These are phyloP conservation scores for Polylopha cassiicola DNA, from an alignment of 2,888 invertebrate species.

Conservation along the genomic window DNA sequence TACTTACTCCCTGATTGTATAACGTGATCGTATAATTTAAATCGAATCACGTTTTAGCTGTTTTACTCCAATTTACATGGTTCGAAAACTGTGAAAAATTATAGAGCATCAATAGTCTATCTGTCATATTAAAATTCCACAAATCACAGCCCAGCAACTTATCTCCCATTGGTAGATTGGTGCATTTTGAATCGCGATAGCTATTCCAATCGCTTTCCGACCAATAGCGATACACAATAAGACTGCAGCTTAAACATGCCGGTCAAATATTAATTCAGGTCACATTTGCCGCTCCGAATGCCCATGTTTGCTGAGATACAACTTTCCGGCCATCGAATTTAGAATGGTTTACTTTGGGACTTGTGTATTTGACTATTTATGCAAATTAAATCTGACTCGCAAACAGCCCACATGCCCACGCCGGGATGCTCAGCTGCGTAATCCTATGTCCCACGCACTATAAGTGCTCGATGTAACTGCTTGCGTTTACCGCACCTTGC, in stretches of 20 bases:
- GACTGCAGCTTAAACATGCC: constrained; percentile 46
- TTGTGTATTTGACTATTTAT: constrained; percentile 66
- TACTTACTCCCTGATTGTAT: too few relatives aligned
- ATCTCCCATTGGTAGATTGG: too few relatives aligned
- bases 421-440: constrained; percentile 29
- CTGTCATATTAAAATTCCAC: too few relatives aligned
- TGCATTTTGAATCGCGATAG: too few relatives aligned
- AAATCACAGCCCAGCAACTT: too few relatives aligned
- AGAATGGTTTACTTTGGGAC: constrained; percentile 63
- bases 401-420: constrained; percentile 32
- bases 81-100: too few relatives aligned
- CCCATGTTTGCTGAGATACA: constrained; percentile 67
- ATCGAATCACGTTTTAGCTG: too few relatives aligned
- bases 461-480: constrained; percentile 35
- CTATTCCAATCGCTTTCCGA: too few relatives aligned
- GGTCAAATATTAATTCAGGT: constrained; percentile 74
- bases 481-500: constrained; percentile 6
- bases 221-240: too few relatives aligned
- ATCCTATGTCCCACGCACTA: constrained; percentile 44
- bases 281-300: constrained; percentile 64
- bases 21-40: too few relatives aligned
- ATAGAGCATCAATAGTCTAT: too few relatives aligned
- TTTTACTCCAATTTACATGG: too few relatives aligned
- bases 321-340: constrained; percentile 68
- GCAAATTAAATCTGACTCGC: constrained; percentile 62